A percentile compares a stretch with the other conserved stretches of the same genome.
These are phyloP conservation scores for Pelochelys cantorii DNA, from an alignment of 2,797 vertebrate genomes.

Conservation along the genomic window DNA sequence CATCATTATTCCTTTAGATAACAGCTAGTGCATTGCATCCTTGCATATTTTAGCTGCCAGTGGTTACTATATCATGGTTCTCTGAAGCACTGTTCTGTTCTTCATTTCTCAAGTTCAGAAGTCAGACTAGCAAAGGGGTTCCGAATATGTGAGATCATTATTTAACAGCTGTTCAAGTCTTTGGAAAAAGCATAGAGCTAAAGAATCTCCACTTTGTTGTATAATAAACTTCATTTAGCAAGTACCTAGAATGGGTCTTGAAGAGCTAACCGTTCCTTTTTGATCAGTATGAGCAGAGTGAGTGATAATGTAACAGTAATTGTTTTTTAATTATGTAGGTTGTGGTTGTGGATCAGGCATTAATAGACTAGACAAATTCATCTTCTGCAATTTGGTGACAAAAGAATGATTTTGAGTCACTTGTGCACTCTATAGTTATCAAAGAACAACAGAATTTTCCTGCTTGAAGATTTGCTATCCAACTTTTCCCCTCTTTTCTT, in stretches of 20 bases:
- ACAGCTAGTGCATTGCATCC: background rate
- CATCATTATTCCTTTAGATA: background rate
- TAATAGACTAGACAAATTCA: background rate
- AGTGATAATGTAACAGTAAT: background rate
- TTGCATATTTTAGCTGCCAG: background rate
- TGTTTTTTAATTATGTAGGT: background rate
- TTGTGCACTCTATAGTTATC: background rate
- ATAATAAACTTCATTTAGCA: background rate
- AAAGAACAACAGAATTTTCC: background rate
- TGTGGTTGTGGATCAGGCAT: background rate
- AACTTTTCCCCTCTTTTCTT: background rate
- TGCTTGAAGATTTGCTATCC: background rate
- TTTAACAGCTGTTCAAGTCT: background rate
- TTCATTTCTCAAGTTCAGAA: conserved; percentile 22
- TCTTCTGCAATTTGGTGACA: background rate
- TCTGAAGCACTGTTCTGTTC: background rate
- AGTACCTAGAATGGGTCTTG: background rate
- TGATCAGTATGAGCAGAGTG: background rate
- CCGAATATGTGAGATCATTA: conserved; percentile 10
- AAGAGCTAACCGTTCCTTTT: background rate
- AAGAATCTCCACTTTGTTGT: background rate
- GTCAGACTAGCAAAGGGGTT: conserved; percentile 7
- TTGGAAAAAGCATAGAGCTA: background rate
- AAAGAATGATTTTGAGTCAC: background rate
- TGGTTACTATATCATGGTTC: background rate